Evolutionary conservation across 2,113 vertebrate genomes (phyloP).

Genomic region (Corvus moneduloides): DNA sequence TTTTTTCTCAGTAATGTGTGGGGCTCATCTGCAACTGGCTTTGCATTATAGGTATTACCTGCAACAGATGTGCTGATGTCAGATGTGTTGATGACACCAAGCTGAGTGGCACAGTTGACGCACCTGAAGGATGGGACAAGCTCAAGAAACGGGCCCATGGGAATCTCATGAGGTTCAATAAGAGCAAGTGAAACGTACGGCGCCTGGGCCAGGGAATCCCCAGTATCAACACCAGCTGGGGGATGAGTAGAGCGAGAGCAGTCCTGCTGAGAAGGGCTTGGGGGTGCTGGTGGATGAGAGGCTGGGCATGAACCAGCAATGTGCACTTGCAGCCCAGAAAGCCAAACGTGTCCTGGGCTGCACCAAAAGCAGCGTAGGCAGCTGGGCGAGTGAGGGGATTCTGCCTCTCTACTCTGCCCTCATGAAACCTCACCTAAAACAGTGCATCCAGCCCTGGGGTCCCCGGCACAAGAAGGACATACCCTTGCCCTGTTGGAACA

Average conservation of each 20-base stretch:
- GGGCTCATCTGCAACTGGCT: not conserved
- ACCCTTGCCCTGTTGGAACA: not conserved
- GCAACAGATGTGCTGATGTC: not conserved
- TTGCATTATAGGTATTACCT: not conserved
- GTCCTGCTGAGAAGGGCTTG: not conserved
- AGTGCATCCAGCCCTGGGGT: too few species aligned
- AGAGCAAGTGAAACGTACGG: accelerated
- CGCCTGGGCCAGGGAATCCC: not conserved
- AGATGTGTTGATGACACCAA: not conserved
- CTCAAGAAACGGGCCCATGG: not conserved
- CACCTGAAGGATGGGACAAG: not conserved
- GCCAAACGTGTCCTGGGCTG: not conserved
- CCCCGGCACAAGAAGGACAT: not conserved
- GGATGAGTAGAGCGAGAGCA: not conserved
- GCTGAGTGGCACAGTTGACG: not conserved
- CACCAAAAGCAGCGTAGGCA: not conserved
- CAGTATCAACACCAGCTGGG: not conserved
- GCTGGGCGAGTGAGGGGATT: not conserved
- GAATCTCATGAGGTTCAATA: not conserved
- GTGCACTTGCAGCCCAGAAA: not conserved
- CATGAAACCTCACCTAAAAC: not conserved
- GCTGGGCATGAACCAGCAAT: not conserved
- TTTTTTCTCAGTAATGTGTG: not conserved
- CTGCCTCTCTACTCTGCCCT: not conserved
- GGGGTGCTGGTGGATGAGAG: not conserved